Conservation (phyloP, 1,140 invertebrate genomes). For the Muscidifurax raptorellus region DNA sequence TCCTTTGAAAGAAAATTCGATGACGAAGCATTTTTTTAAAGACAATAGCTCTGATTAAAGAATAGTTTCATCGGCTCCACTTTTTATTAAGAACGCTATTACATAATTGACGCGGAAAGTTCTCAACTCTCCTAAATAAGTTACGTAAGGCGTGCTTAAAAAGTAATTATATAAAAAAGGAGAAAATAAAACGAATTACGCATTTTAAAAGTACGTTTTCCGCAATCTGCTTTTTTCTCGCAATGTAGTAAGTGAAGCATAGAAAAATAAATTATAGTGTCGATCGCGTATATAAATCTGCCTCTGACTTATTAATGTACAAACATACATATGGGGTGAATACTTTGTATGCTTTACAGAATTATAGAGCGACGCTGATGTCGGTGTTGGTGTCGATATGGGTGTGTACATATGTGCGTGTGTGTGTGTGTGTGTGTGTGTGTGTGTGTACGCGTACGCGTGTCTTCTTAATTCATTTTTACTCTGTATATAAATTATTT, state of each 20-base stretch:
- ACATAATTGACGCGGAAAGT: constrained; percentile 27
- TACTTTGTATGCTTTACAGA: constrained; percentile 37
- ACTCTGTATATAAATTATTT: constrained; percentile 47
- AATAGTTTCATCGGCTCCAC: constrained; percentile 1
- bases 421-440: too few species aligned
- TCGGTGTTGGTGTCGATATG: not conserved
- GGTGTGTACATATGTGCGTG: too few species aligned
- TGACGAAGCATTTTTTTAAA: not conserved
- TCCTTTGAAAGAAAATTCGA: not conserved
- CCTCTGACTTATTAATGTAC: constrained; percentile 32
- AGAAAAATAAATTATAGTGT: constrained; percentile 51
- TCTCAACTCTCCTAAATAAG: constrained; percentile 37
- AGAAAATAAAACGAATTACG: not conserved
- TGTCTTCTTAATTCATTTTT: not conserved
- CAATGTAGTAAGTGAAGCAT: constrained; percentile 46
- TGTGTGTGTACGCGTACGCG: not conserved
- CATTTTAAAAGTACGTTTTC: too few species aligned
- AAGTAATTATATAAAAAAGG: not conserved
- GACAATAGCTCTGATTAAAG: constrained; percentile 4
- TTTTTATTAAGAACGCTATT: constrained; percentile 26
- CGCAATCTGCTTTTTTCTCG: too few species aligned
- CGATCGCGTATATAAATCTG: constrained; percentile 33
- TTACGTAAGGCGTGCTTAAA: constrained; percentile 11
- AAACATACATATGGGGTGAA: not conserved
- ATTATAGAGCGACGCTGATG: not conserved